Evolutionary conservation across 2,113 vertebrate species (phyloP), one percentile per base, ranked within the genome.

Genomic region (Chlorodrepanis virens): DNA sequence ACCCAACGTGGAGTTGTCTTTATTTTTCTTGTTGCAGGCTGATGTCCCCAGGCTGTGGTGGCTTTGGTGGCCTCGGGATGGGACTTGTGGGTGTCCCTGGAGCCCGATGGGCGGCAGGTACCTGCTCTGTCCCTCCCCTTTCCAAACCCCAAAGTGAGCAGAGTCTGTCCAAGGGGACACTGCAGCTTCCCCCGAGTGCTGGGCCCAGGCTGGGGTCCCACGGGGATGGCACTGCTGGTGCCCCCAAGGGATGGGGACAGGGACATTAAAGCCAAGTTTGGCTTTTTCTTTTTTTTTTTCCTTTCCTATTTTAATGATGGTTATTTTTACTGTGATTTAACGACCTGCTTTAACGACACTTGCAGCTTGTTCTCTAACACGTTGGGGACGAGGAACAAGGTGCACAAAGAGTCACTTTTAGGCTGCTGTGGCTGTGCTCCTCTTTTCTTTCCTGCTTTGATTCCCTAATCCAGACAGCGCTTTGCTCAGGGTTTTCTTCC

Each of bases 401-500:
- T 60, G 94, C 87, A 27, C 87, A 2, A 1, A 12, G 65, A 16
- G 94, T 60, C 79, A 3, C 90, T 74, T 71, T 3, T 39, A 53
- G 93, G 93, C 87, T 44, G 3, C 83, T 49, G 78, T 49, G 81
- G 89, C 91, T 74, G 40, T 33, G 90, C 89, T 68, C 70, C 67
- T 69, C 68, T 89, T 94, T 78, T 11, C 82, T 74, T 75, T 20
- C 89, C 89, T 42, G 72, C 86, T 94, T 90, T 6, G 57, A 50
- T 82, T 86, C 88, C 83, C 13, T 53, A 77, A 80, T 80, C 88
- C 90, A 69, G 94, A 78, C n/a, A 8, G 71, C 19, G 64, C 95
- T 96, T 97, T 89, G 96, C 96, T 96, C 96, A 96, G 96, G 94
- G 96, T 90, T 95, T 96, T 92, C 93, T 95, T 95, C 93, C 69